Evolutionary conservation across 2,113 vertebrate species (phyloP).

Genomic region (Blennius ocellaris): DNA sequence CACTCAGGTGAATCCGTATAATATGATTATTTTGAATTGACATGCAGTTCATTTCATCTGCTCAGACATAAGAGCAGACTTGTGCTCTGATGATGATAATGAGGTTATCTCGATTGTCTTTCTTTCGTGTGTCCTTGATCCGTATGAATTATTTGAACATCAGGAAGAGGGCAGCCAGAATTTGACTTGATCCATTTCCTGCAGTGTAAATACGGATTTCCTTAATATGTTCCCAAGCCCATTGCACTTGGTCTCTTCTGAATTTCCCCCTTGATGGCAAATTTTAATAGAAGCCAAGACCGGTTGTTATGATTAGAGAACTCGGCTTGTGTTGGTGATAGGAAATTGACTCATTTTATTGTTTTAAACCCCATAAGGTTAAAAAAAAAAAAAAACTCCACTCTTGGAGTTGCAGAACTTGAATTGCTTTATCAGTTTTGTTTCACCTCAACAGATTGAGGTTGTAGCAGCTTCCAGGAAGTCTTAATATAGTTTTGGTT

Average conservation of each 20-base stretch:
- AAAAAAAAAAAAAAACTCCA: no score
- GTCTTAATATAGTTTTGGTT: constrained; percentile 64
- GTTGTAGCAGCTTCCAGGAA: constrained; percentile 60
- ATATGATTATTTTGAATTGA: no score
- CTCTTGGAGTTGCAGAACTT: constrained; percentile 1
- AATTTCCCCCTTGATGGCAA: constrained; percentile 45
- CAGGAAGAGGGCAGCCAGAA: constrained; percentile 60
- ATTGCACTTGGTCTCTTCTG: constrained; percentile 52
- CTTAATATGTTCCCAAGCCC: constrained; percentile 87
- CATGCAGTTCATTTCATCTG: no score
- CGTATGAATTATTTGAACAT: constrained; percentile 57
- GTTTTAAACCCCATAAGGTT: neutral
- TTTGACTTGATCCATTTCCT: constrained; percentile 83
- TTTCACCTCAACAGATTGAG: constrained; percentile 58
- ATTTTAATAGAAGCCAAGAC: constrained; percentile 15
- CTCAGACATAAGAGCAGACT: no score
- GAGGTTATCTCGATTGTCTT: neutral
- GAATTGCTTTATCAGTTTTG: constrained; percentile 63
- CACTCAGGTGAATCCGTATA: no score
- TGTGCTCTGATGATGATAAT: no score
- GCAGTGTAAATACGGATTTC: constrained; percentile 88
- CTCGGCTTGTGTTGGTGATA: constrained; percentile 2
- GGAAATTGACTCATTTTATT: constrained; percentile 15
- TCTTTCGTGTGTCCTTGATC: constrained; percentile 58
- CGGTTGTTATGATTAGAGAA: constrained; percentile 14